phyloP scores from a whole-genome alignment of 2,888 invertebrate species.

The Protophormia terraenovae region DNA sequence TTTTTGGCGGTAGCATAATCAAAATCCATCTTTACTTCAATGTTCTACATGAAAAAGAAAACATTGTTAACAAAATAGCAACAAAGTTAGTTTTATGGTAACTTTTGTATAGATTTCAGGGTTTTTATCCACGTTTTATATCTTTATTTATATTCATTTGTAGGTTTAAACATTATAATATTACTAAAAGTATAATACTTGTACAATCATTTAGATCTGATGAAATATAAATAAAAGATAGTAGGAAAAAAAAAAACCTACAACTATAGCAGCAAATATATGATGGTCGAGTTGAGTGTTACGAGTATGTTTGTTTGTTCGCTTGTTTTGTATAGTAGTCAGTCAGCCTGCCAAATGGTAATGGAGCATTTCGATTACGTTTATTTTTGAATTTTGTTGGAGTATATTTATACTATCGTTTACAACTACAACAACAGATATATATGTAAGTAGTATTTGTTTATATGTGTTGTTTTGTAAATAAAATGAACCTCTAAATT shows the following conservation, averaged over 20 bases:
- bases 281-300: neutral
- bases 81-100: conserved; percentile 40
- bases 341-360: conserved; percentile 37
- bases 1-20: conserved; percentile 17
- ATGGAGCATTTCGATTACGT: conserved; percentile 44
- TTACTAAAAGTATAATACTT: conserved; percentile 4
- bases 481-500: conserved; percentile 32
- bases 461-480: conserved; percentile 16
- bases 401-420: conserved; percentile 1
- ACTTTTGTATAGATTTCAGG: conserved; percentile 12
- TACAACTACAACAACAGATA: no score
- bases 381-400: conserved; percentile 6
- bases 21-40: conserved; percentile 3
- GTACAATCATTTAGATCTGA: conserved; percentile 26
- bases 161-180: neutral
- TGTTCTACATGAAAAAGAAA: no score
- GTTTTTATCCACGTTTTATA: neutral
- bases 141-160: conserved; percentile 12
- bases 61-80: conserved; percentile 21
- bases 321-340: neutral
- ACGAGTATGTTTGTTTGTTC: neutral
- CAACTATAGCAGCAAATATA: neutral
- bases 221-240: conserved; percentile 26
- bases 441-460: conserved; percentile 5
- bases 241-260: neutral